These are phyloP conservation scores for rat (Rattus norvegicus) DNA, from an alignment of 2,113 vertebrate species.

Conservation along the genomic window DNA sequence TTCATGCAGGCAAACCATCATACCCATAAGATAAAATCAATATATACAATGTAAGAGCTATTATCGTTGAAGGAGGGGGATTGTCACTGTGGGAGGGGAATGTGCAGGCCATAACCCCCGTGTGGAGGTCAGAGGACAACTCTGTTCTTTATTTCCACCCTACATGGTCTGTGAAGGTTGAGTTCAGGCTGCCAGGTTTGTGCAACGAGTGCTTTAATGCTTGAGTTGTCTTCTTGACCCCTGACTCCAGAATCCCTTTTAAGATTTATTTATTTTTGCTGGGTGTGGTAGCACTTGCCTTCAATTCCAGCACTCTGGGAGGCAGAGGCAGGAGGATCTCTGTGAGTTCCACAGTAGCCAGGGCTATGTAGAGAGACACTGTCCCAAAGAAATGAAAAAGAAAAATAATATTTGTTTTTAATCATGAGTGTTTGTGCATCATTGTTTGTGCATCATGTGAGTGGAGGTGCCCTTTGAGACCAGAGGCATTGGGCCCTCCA, in stretches of 20 bases:
- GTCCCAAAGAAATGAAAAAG: background rate
- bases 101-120: rapidly evolving
- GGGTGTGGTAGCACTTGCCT: background rate
- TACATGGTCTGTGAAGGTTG: background rate
- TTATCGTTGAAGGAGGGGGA: background rate
- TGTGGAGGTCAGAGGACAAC: background rate
- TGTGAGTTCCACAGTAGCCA: background rate
- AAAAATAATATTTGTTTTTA: background rate
- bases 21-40: background rate
- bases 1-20: background rate
- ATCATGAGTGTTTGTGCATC: too few relatives aligned
- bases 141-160: background rate
- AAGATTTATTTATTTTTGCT: background rate
- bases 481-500: background rate
- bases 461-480: too few relatives aligned
- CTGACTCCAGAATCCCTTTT: background rate
- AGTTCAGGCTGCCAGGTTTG: background rate
- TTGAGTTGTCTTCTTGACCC: background rate
- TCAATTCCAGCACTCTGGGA: background rate
- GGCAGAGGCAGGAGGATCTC: background rate
- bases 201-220: background rate
- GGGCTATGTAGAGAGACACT: background rate
- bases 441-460: background rate
- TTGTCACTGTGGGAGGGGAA: background rate
- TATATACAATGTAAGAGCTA: background rate